phyloP scores from a whole-genome alignment of 2,113 vertebrate genomes.

The Percopsis transmontana region DNA sequence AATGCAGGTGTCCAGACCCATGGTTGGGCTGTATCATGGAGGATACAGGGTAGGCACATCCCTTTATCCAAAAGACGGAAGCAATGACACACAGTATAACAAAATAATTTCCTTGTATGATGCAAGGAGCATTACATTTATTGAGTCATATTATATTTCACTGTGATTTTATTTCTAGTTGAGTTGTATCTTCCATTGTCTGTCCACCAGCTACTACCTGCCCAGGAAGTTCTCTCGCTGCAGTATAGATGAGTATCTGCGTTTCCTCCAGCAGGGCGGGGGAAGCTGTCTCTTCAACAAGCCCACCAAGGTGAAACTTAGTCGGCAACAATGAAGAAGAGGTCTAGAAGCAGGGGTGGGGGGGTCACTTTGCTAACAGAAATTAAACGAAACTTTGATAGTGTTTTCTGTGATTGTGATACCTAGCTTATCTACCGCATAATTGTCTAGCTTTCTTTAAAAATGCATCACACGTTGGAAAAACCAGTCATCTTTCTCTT shows the following conservation, averaged over 20 bases:
- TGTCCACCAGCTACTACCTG: constrained; percentile 84
- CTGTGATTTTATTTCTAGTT: not conserved
- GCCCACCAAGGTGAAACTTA: constrained; percentile 84
- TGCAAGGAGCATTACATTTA: not conserved
- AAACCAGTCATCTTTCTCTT: no score
- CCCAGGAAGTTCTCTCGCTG: constrained; percentile 96
- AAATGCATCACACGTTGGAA: no score
- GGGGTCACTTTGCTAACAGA: no score
- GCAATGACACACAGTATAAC: not conserved
- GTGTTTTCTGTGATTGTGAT: no score
- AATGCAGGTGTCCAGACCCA: constrained; percentile 90
- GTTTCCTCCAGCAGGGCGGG: constrained; percentile 91
- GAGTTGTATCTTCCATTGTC: not conserved
- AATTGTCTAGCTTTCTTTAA: no score
- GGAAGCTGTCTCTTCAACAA: constrained; percentile 98
- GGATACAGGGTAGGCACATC: constrained; percentile 87
- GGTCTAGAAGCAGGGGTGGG: no score
- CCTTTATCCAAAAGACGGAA: not conserved
- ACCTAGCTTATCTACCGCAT: no score
- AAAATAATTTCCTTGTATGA: not conserved
- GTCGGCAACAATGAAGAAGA: not conserved
- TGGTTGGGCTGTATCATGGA: constrained; percentile 99
- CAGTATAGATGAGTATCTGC: constrained; percentile 92
- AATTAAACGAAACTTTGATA: no score
- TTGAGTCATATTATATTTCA: not conserved